These are phyloP conservation scores for Scylla paramamosain DNA, from an alignment of 1,140 invertebrate genomes.

Conservation along the genomic window DNA sequence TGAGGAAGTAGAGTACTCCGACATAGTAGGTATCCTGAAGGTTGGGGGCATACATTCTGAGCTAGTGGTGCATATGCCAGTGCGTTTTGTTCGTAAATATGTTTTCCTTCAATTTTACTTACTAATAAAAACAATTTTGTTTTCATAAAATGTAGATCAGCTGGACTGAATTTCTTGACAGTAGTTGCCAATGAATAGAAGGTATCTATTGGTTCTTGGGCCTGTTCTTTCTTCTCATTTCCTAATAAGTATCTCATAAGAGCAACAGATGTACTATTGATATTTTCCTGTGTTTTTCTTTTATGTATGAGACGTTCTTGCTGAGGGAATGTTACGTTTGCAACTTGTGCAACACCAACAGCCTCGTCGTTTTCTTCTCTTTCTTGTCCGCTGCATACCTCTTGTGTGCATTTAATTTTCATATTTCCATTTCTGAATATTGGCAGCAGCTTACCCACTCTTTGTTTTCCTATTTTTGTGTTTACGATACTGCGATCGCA, in stretches of 20 bases:
- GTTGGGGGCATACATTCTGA: neutral
- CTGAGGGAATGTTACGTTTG: slow-evolving; percentile 55
- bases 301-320: slow-evolving; percentile 39
- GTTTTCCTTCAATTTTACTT: slow-evolving; percentile 65
- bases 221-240: neutral
- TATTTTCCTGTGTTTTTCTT: slow-evolving; percentile 28
- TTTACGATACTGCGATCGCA: slow-evolving; percentile 41
- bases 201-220: slow-evolving; percentile 54
- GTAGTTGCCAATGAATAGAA: slow-evolving; percentile 60
- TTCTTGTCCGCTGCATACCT: slow-evolving; percentile 2
- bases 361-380: no score
- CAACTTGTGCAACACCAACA: no score
- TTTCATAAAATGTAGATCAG: slow-evolving; percentile 65
- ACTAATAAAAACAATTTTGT: slow-evolving; percentile 63
- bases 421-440: slow-evolving; percentile 31
- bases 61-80: neutral
- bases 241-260: slow-evolving; percentile 17
- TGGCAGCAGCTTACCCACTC: slow-evolving; percentile 24
- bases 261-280: slow-evolving; percentile 27
- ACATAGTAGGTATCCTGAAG: slow-evolving; percentile 22
- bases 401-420: slow-evolving; percentile 29
- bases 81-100: slow-evolving; percentile 52
- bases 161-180: no score
- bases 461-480: no score
- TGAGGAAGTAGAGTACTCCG: slow-evolving; percentile 52